phyloP scores from a whole-genome alignment of 2,797 vertebrate genomes.

The Neoniphon sammara region DNA sequence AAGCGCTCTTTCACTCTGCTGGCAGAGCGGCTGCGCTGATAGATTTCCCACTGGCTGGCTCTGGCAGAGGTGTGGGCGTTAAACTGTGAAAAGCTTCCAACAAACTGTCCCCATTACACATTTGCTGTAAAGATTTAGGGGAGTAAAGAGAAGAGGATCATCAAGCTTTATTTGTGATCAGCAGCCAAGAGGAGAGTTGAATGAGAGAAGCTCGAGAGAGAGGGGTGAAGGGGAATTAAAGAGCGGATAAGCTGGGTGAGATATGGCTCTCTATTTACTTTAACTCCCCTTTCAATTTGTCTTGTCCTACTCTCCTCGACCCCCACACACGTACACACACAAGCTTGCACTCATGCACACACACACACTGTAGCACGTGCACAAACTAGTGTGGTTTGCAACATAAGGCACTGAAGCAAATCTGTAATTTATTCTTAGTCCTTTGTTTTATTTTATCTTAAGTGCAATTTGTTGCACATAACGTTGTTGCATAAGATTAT shows the following conservation, averaged over 20 bases:
- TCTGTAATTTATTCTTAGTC: background rate
- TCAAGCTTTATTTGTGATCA: slow-evolving; percentile 26
- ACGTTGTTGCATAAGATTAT: no score
- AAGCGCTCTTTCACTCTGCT: slow-evolving; percentile 35
- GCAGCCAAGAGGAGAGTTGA: slow-evolving; percentile 21
- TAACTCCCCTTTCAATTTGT: slow-evolving; percentile 15
- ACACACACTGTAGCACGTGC: background rate
- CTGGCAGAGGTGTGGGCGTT: background rate
- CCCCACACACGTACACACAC: background rate
- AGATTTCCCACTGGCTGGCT: slow-evolving; percentile 32
- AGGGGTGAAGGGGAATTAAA: slow-evolving; percentile 25
- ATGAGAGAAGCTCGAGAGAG: slow-evolving; percentile 27
- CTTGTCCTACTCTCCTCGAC: slow-evolving; percentile 2
- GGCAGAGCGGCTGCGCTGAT: slow-evolving; percentile 12
- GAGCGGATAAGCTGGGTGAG: slow-evolving; percentile 27
- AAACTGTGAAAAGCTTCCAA: slow-evolving; percentile 13
- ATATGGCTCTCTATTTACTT: slow-evolving; percentile 33
- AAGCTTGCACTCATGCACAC: background rate
- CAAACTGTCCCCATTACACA: slow-evolving; percentile 13
- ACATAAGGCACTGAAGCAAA: background rate
- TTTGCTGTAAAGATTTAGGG: background rate
- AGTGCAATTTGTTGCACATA: no score
- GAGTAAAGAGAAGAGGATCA: background rate
- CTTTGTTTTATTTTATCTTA: no score
- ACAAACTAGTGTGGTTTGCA: background rate